A percentile compares a stretch with the other conserved stretches of the same genome.
phyloP scores from a whole-genome alignment of 23 tunicate species.

The Trididemnum miniatum region DNA sequence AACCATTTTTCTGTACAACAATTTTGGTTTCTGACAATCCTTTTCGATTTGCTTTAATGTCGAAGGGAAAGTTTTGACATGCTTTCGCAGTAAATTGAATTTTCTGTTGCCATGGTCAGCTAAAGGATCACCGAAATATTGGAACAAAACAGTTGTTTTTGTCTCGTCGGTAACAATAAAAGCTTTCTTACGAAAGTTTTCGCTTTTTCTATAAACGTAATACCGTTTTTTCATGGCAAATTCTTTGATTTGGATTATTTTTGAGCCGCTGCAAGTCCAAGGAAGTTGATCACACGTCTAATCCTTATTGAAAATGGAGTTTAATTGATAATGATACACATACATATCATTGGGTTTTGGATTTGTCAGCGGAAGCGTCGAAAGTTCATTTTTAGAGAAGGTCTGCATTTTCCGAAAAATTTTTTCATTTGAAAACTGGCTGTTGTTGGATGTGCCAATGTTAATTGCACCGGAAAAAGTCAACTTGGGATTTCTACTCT shows the following conservation, averaged over 20 bases:
- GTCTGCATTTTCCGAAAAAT: too few species aligned
- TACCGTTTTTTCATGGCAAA: neutral
- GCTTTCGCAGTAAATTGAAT: neutral
- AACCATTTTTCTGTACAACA: neutral
- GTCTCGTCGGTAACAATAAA: neutral
- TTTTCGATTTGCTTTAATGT: neutral
- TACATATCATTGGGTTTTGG: too few species aligned
- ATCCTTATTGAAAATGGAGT: neutral
- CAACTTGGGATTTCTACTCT: too few species aligned
- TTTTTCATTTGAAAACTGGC: too few species aligned
- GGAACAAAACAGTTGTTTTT: neutral
- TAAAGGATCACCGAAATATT: neutral
- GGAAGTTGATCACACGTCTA: conserved; percentile 7
- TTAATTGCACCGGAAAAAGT: too few species aligned
- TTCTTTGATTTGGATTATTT: neutral
- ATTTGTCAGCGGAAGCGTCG: too few species aligned
- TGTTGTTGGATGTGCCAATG: too few species aligned
- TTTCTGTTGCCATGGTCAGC: conserved; percentile 20
- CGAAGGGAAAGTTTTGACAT: conserved; percentile 11
- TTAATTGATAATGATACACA: too few species aligned
- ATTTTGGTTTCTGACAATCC: neutral
- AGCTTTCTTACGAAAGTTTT: neutral
- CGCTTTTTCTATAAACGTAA: neutral
- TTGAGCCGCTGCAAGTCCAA: neutral
- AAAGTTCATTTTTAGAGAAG: too few species aligned